Conservation (phyloP, 2,888 invertebrate genomes). For the Vesta saturnalis region DNA sequence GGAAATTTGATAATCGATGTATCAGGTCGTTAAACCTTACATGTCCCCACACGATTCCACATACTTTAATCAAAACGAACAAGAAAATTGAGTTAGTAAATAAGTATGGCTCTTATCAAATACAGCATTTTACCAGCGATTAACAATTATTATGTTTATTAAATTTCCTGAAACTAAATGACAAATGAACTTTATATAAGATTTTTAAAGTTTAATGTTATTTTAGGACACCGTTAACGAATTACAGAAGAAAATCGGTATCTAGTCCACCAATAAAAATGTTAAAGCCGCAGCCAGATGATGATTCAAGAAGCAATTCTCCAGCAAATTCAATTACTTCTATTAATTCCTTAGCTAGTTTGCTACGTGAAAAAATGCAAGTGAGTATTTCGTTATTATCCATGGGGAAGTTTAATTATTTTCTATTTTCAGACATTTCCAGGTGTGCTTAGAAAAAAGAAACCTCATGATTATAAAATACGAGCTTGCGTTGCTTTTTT, state of each 20-base stretch:
- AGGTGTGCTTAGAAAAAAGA: constrained; percentile 74
- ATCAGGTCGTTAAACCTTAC: neutral
- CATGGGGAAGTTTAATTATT: neutral
- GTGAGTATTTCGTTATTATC: constrained; percentile 59
- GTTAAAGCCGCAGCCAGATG: constrained; percentile 65
- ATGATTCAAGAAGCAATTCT: constrained; percentile 70
- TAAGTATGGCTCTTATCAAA: neutral
- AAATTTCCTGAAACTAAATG: neutral
- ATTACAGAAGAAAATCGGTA: constrained; percentile 72
- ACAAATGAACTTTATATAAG: neutral
- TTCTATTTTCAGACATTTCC: constrained; percentile 73
- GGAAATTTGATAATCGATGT: neutral
- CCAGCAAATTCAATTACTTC: constrained; percentile 84
- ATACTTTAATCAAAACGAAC: neutral
- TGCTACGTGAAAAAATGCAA: constrained; percentile 85
- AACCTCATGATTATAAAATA: constrained; percentile 79
- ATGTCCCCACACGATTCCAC: neutral
- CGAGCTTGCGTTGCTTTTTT: constrained; percentile 83
- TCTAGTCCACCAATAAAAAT: constrained; percentile 66
- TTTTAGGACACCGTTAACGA: constrained; percentile 53
- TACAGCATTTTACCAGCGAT: neutral
- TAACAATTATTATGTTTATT: neutral
- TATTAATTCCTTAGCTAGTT: constrained; percentile 84
- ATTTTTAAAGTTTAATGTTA: neutral
- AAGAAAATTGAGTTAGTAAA: neutral